Percentiles rank a stretch among this genome's conserved stretches.
These are phyloP conservation scores for Corythornis madagascariensis DNA, from an alignment of 2,113 vertebrate genomes.

Conservation along the genomic window DNA sequence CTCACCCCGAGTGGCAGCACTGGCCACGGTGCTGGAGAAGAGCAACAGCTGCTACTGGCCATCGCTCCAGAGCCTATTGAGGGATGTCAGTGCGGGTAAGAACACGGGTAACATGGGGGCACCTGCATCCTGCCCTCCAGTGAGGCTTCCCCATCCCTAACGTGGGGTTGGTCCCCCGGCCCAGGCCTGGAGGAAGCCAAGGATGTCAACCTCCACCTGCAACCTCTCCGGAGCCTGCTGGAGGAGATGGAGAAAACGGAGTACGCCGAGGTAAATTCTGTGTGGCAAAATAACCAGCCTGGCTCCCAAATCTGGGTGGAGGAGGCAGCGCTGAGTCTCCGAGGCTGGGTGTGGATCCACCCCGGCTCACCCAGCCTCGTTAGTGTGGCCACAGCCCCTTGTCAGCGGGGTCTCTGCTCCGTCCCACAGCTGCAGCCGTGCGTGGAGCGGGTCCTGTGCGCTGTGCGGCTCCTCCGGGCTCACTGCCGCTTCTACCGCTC, in stretches of 20 bases:
- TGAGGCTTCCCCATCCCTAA: not conserved
- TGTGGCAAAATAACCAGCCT: accelerated
- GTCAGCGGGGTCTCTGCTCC: not conserved
- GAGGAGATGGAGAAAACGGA: conserved; percentile 74
- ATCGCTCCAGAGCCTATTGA: conserved; percentile 62
- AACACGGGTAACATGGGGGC: accelerated
- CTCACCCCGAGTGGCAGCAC: conserved; percentile 64
- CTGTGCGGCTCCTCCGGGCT: conserved; percentile 70
- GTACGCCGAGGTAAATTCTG: conserved; percentile 52
- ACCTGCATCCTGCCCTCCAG: accelerated
- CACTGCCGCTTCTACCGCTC: conserved; percentile 73
- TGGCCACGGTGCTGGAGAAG: conserved; percentile 68
- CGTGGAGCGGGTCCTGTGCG: conserved; percentile 68
- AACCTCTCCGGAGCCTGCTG: conserved; percentile 64
- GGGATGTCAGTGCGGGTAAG: conserved; percentile 65
- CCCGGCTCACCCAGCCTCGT: accelerated
- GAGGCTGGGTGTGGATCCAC: accelerated
- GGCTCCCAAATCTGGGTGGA: accelerated
- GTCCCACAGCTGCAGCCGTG: conserved; percentile 65
- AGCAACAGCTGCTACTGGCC: conserved; percentile 79
- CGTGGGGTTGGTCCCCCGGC: accelerated
- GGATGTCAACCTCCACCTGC: conserved; percentile 73
- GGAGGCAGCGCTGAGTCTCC: accelerated
- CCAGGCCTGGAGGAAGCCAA: conserved; percentile 79
- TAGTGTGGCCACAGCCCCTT: accelerated